Evolutionary conservation across 1,140 invertebrate species (phyloP), one percentile per base, ranked within the genome.

Genomic region (Portunus trituberculatus): DNA sequence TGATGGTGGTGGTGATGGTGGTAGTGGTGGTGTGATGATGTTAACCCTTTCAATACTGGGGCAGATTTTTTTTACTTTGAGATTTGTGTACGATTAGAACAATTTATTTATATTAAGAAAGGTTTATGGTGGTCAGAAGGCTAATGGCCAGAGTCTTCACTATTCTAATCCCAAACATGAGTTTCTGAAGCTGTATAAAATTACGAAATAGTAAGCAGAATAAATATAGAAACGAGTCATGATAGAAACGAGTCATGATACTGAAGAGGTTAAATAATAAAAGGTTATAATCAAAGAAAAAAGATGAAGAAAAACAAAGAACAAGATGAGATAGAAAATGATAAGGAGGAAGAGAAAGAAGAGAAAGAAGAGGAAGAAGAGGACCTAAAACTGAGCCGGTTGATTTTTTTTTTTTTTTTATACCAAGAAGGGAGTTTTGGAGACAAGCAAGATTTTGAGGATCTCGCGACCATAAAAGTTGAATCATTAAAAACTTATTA

Each of bases 401-500:
- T 76, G 12, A 0, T 59, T 10, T 59, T 59, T 10, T 59, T 59
- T 10, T 59, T 59, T 10, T 20, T 20, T 14, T 25, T 20, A 76
- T 8, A n/a, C 67, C 6, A 25, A 16, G 52, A 76, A n/a, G 67
- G 20, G 25, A n/a, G n/a, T 12, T 76, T 76, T n/a, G 25, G 67
- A 20, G 67, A 76, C 67, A 76, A 76, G 67, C 67, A 76, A n/a
- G 25, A 76, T 76, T 76, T 76, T 76, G 67, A 76, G 67, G 67
- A 76, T 76, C 67, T 8, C 6, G 6, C 67, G 67, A 76, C 67
- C 67, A 76, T 76, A 76, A 76, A 76, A 76, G 20, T 76, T 76
- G 25, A 76, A 76, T 76, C 67, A 76, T 76, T 76, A 76, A 76
- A 76, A 76, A 76, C 12, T 76, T 76, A 76, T 76, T 76, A 76